phyloP scores from a whole-genome alignment of 2,113 vertebrate genomes.

The Catharus bicknelli region DNA sequence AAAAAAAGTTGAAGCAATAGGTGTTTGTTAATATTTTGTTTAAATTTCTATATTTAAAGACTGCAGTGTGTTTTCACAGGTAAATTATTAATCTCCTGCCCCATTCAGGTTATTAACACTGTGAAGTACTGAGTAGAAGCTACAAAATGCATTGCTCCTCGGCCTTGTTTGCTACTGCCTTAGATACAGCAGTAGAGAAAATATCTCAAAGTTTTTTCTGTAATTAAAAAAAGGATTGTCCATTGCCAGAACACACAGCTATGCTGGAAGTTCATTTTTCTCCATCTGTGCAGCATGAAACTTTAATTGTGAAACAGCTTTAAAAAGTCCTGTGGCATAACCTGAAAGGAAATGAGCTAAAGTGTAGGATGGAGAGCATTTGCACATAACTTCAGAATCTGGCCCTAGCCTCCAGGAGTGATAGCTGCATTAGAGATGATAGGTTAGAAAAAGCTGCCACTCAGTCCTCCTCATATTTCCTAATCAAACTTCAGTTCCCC shows the following conservation, averaged over 20 bases:
- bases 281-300: constrained; percentile 23
- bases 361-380: neutral
- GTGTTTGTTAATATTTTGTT: neutral
- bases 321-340: neutral
- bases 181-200: neutral
- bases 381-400: neutral
- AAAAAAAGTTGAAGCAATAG: neutral
- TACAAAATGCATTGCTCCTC: neutral
- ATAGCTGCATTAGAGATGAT: neutral
- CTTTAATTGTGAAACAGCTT: constrained; percentile 24
- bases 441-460: neutral
- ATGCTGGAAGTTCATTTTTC: constrained; percentile 9
- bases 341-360: constrained; percentile 4
- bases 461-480: neutral
- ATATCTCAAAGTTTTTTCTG: neutral
- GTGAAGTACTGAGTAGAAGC: neutral
- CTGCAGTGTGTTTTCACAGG: neutral
- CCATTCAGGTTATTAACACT: neutral
- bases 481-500: neutral
- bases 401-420: neutral
- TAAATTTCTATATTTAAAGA: neutral
- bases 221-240: neutral
- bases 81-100: neutral
- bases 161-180: neutral
- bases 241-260: neutral